Base-by-base conservation (phyloP, 1,140 invertebrate genomes). In the Pinna nobilis region DNA sequence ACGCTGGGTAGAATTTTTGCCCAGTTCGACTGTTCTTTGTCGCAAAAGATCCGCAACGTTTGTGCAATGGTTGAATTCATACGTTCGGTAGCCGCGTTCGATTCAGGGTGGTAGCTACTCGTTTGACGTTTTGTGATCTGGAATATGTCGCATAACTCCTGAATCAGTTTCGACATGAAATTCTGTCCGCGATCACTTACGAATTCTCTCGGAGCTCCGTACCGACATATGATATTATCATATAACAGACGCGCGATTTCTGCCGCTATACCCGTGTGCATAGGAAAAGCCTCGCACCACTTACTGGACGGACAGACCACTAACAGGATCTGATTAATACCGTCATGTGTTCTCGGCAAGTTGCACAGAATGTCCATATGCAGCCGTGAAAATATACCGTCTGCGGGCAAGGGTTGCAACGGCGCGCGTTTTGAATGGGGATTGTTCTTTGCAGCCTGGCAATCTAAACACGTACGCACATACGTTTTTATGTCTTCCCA, bases 221-320 rank as follows among this genome's bases (percentile, higher is more conserved):
- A 79, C 13, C 68, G 39, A 15, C 61, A 59, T 49, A 78, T 60
- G 4, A 81, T 75, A 35, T 81, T 57, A 50, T 59, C 55, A 39
- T 76, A 81, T 9, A 78, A 35, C 41, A 70, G 35, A 3, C 64
- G 35, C 7, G 72, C 74, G 9, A 77, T 30, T 65, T 73, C 74
- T 33, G 18, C 60, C 3, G 70, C 60, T 60, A 68, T 65, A 49
- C 50, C 74, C 53, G 69, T 55, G 44, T 53, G 39, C 1, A 76
- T 4, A 1, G 74, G 65, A 28, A 74, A 68, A 6, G 68, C 72
- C 33, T 80, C 78, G 6, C 53, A 37, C 78, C 78, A 79, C 60
- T 74, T 49, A 5, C 70, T 67, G 33, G 70, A 80, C 18, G 57
- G 35, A 41, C 78, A 78, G n/a, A 76, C 73, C n/a, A 80, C 61